Conservation (phyloP, 1,140 invertebrate genomes). For the Calliopsis andreniformis region DNA sequence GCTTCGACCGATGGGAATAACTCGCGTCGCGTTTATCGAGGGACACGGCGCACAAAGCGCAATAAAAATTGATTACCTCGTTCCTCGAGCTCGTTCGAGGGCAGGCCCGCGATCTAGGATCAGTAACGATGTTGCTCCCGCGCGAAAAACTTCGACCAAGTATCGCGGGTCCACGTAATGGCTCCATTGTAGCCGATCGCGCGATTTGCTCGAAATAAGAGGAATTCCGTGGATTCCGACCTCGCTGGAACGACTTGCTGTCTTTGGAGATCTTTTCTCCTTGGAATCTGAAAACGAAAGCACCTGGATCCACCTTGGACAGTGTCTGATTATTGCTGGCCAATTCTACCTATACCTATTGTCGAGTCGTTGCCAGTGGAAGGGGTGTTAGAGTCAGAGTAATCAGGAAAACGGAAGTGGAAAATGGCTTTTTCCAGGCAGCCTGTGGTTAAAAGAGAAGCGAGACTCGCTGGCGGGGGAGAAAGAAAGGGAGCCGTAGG, state of each 20-base stretch:
- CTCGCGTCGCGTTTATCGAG: conserved; percentile 3
- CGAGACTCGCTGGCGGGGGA: not conserved
- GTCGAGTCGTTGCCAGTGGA: too few relatives aligned
- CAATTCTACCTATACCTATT: too few relatives aligned
- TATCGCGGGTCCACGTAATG: conserved; percentile 33
- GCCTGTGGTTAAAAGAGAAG: too few relatives aligned
- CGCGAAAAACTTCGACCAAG: conserved; percentile 8
- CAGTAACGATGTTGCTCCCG: conserved; percentile 9
- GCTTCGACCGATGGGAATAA: conserved; percentile 13
- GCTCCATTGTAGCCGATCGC: conserved; percentile 48
- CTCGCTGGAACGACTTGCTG: conserved; percentile 10
- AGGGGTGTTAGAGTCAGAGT: too few relatives aligned
- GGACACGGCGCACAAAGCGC: conserved; percentile 15
- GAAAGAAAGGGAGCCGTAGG: conserved; percentile 62
- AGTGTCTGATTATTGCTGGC: too few relatives aligned
- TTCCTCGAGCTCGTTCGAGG: not conserved
- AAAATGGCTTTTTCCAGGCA: too few relatives aligned
- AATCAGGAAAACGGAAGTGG: too few relatives aligned
- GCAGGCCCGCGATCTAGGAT: conserved; percentile 2
- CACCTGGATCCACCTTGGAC: too few relatives aligned
- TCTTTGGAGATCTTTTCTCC: conserved; percentile 15
- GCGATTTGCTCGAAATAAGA: conserved; percentile 41
- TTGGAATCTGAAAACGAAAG: conserved; percentile 19
- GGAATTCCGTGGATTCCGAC: conserved; percentile 43
- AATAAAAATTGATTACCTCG: conserved; percentile 28